A percentile compares a stretch with the other conserved stretches of the same genome.
Conservation (phyloP, 1,140 invertebrate genomes). For the Megathymus violae region DNA sequence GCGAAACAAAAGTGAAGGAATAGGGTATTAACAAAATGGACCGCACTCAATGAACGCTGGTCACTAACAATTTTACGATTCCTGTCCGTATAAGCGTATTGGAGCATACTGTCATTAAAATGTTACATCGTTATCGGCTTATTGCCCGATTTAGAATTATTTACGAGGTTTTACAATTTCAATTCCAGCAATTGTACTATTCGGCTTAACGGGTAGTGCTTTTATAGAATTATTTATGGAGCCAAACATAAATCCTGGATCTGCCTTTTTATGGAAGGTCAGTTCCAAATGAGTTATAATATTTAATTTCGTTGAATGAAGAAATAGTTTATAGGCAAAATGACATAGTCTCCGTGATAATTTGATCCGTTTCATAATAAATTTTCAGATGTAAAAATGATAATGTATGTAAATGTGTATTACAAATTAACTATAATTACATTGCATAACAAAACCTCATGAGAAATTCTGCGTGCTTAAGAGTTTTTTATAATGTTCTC, state of each 20-base stretch:
- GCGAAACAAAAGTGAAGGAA: slow-evolving; percentile 62
- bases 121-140: slow-evolving; percentile 56
- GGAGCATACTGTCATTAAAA: slow-evolving; percentile 59
- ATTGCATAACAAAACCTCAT: no score
- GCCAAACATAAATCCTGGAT: slow-evolving; percentile 35
- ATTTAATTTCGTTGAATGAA: slow-evolving; percentile 20
- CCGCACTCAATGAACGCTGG: slow-evolving; percentile 58
- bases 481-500: no score
- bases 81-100: slow-evolving; percentile 48
- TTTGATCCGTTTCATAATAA: no score
- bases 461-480: no score
- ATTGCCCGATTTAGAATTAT: slow-evolving; percentile 57
- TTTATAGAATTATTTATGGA: slow-evolving; percentile 47
- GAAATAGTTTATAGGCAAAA: no score
- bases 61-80: slow-evolving; percentile 66
- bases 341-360: no score
- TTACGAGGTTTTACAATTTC: slow-evolving; percentile 53
- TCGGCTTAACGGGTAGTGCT: slow-evolving; percentile 41
- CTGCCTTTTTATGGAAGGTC: slow-evolving; percentile 32
- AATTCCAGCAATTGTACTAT: slow-evolving; percentile 45
- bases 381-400: no score
- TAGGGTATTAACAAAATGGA: slow-evolving; percentile 68
- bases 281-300: slow-evolving; percentile 21
- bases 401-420: no score
- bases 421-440: no score